A percentile compares a stretch with the other conserved stretches of the same genome.
These are phyloP conservation scores for Craseonycteris thonglongyai DNA, from an alignment of 2,113 vertebrate species.

Conservation along the genomic window DNA sequence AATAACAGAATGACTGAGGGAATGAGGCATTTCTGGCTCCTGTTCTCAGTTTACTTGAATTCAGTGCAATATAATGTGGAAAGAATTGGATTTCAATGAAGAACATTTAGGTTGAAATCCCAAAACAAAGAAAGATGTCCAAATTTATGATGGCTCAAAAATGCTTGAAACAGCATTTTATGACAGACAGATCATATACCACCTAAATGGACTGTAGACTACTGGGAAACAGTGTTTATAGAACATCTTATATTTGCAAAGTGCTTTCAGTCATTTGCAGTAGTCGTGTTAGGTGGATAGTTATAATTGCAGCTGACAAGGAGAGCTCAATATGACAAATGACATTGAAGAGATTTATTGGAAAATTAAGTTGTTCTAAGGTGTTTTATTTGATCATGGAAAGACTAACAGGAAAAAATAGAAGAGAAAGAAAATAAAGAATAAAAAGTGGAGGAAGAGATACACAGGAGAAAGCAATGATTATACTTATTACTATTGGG, in stretches of 20 bases:
- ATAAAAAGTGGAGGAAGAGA: background rate
- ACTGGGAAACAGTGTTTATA: constrained; percentile 34
- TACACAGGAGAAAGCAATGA: background rate
- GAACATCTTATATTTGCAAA: constrained; percentile 57
- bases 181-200: constrained; percentile 61
- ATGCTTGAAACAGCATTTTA: constrained; percentile 57
- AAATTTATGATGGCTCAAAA: constrained; percentile 62
- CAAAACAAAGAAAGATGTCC: constrained; percentile 48
- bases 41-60: constrained; percentile 42
- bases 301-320: constrained; percentile 42
- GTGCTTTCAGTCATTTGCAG: constrained; percentile 49
- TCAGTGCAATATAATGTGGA: constrained; percentile 41
- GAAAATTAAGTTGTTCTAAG: constrained; percentile 27
- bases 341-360: constrained; percentile 12
- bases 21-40: background rate
- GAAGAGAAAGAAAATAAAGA: background rate
- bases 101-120: constrained; percentile 60
- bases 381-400: background rate
- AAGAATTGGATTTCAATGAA: constrained; percentile 66
- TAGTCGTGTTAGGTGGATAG: background rate
- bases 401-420: background rate
- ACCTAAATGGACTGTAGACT: constrained; percentile 47
- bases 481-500: too few species aligned
- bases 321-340: background rate
- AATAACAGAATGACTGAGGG: background rate